Percentiles rank a stretch among this genome's conserved stretches.
Evolutionary conservation across 2,113 vertebrate genomes (phyloP).

Genomic region (Oreocharis arfaki): DNA sequence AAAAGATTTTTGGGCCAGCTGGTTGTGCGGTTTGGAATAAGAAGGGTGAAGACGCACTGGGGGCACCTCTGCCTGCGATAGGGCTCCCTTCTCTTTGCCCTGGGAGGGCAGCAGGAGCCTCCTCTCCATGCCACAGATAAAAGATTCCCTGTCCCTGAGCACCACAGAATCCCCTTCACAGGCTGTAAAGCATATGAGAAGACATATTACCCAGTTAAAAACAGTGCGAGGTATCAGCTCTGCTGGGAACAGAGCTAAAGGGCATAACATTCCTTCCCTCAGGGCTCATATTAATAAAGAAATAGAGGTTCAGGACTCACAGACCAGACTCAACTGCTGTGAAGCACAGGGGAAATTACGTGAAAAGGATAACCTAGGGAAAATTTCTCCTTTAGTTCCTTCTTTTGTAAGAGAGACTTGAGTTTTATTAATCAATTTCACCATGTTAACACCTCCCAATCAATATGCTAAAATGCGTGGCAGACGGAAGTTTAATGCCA

Average conservation of each 20-base stretch:
- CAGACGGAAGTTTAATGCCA: background rate
- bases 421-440: background rate
- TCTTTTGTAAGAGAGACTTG: background rate
- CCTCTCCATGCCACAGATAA: background rate
- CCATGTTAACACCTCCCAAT: background rate
- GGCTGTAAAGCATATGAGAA: background rate
- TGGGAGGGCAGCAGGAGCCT: background rate
- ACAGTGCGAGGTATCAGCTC: background rate
- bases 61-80: fast-evolving
- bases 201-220: background rate
- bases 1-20: background rate
- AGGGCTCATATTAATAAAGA: background rate
- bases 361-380: background rate
- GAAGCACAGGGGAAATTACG: background rate
- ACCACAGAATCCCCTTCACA: background rate
- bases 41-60: fast-evolving
- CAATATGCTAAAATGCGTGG: background rate
- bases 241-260: background rate
- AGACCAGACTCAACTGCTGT: background rate
- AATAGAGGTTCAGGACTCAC: background rate
- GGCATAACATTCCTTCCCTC: background rate
- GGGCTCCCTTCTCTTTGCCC: fast-evolving
- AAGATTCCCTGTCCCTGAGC: background rate
- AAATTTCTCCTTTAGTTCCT: background rate
- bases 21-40: background rate